These are phyloP conservation scores for Nomada fabriciana DNA, from an alignment of 2,888 invertebrate species.

Conservation along the genomic window DNA sequence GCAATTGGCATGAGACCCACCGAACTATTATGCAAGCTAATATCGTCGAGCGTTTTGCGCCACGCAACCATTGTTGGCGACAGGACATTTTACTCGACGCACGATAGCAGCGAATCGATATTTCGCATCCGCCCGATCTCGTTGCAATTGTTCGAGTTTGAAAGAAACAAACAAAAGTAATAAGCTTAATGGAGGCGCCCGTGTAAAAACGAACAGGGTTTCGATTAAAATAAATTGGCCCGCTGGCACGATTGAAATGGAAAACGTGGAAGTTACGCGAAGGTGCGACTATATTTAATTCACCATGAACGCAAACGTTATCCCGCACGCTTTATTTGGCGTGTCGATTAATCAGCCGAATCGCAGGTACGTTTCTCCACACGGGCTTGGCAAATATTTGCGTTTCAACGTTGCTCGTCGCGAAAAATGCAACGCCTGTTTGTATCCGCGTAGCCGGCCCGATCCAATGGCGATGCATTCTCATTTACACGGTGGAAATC, in stretches of 20 bases:
- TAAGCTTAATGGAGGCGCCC: too few species aligned
- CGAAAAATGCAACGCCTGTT: constrained; percentile 45
- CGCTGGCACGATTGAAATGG: constrained; percentile 3
- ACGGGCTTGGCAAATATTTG: constrained; percentile 57
- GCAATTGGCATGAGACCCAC: constrained; percentile 57
- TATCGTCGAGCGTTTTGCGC: constrained; percentile 46
- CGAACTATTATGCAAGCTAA: constrained; percentile 63
- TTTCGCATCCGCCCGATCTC: neutral
- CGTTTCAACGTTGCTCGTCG: constrained; percentile 32
- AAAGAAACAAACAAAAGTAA: too few species aligned
- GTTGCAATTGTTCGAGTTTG: neutral
- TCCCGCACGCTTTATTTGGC: constrained; percentile 31
- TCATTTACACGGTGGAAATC: constrained; percentile 42
- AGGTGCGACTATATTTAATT: constrained; percentile 25
- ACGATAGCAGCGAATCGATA: neutral
- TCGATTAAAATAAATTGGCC: neutral
- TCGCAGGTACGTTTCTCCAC: constrained; percentile 7
- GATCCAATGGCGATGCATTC: constrained; percentile 30
- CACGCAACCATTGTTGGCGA: constrained; percentile 46
- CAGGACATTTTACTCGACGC: constrained; percentile 11
- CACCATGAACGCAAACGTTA: constrained; percentile 2
- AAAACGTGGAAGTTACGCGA: constrained; percentile 7
- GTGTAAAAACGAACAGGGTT: too few species aligned
- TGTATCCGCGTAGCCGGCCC: constrained; percentile 25
- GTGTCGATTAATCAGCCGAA: constrained; percentile 42